Base-by-base conservation (phyloP, 2,888 invertebrate species). In the Meiosimyza platycephala region DNA sequence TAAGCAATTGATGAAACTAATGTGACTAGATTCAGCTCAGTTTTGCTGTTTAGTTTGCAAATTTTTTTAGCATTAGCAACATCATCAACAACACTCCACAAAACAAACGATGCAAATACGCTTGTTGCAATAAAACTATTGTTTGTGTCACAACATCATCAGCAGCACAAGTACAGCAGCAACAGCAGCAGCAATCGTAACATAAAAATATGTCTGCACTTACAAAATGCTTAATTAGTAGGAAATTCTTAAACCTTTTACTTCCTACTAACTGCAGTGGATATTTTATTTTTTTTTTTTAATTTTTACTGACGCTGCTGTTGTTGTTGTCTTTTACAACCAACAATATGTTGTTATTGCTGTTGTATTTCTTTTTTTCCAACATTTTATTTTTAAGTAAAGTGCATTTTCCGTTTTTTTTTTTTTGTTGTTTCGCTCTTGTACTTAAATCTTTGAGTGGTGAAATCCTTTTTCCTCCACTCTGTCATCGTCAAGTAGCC, bases 401-500 rank as follows among this genome's bases (percentile, higher is more conserved):
- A 16, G 18, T 16, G 28, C 40, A 40, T 11, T 12, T 12, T 48
- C 28, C 18, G 50, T 50, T 50, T 28, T 2, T 16, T 18, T 15
- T 18, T 11, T 55, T 2, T 40, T 40, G 22, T 28, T 28, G 28
- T 28, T 28, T 28, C 28, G 54, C 54, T 54, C 54, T 18, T n/a
- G 18, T 18, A 11, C n/a, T 55, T 22, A 55, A 15, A 18, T 55
- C 15, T 11, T 55, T 55, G 11, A 16, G 22, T 55, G 15, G 18
- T 55, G 55, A 55, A 55, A 22, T 16, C 40, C 40, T 40, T 40
- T 40, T 40, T 18, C 55, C 55, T 15, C n/a, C 55, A 22, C 28
- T 60, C 16, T 67, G 47, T 18, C 48, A 40, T 68, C 51, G 54
- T 71, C 76, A 76, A 78, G 76, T 75, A 88, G 89, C 88, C 88